Base-by-base conservation (phyloP, 37 sponge, comb jelly and placozoan species). In the Diacarnus erythraeanus region DNA sequence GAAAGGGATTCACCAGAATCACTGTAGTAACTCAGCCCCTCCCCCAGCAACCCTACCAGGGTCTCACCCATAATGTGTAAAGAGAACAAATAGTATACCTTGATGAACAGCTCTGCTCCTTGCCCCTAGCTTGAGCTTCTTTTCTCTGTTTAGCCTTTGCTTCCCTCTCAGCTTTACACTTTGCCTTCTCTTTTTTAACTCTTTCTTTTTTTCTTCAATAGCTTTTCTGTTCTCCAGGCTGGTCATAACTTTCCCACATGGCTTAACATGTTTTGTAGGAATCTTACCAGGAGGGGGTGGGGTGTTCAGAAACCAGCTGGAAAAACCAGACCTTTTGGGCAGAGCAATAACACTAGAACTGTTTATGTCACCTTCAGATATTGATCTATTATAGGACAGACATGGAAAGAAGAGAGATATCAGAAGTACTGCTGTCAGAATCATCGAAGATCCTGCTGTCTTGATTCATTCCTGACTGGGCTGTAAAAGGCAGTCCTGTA, bases 221-320 rank as follows among this genome's bases (percentile, higher is more conserved):
- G 34, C 1, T 38, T 5, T 21, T 12, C 75, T 33, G 51, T 56
- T 44, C 67, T 76, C 77, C 15, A 51, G 42, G 41, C 77, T 76
- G 1, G 84, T 84, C 21, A 84, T 31, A 22, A 84, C 84, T 36
- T 69, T 66, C 9, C 42, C 77, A 36, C 26, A 76, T 12, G 57
- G 20, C 12, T 81, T 60, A 35, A n/a, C 25, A 23, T 8, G 5
- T 21, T 57, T 10, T 26, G 20, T 43, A 39, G 56, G 37, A 33
- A 38, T 25, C 35, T 61, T 29, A 23, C 25, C 8, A 23, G 25
- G 51, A 12, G 51, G 10, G 12, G 12, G 51, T 15, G 51, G 51
- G 12, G 51, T 47, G 12, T 47, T 47, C 10, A 47, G 51, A 47
- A 47, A 47, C 10, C 51, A 12, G 12, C 51, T 47, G 6, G 12